Percentiles rank a stretch among this genome's conserved stretches.
Evolutionary conservation across 1,140 invertebrate genomes (phyloP).

Genomic region (Rhizoglyphus robini): DNA sequence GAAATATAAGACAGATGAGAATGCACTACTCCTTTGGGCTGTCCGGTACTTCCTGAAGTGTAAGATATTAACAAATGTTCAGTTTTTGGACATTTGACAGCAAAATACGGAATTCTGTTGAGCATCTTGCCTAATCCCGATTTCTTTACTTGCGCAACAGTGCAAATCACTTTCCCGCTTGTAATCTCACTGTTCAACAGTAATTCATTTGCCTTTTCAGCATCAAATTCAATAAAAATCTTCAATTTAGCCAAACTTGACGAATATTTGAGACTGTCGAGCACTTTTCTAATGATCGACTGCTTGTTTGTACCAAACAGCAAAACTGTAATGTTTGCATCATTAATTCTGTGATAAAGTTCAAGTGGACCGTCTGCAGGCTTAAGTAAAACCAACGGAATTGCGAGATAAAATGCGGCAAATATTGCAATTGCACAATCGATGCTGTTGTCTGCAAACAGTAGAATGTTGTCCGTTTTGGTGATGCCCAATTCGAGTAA

Average conservation of each 20-base stretch:
- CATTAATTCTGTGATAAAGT: neutral
- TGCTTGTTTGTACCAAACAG: neutral
- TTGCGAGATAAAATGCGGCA: neutral
- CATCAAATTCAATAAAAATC: too few species aligned
- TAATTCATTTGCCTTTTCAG: neutral
- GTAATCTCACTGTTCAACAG: neutral
- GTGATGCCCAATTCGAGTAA: neutral
- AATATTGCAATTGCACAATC: neutral
- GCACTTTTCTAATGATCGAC: neutral
- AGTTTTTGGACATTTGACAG: neutral
- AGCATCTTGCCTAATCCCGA: neutral
- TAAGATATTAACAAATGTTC: constrained; percentile 2
- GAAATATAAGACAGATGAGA: constrained; percentile 28
- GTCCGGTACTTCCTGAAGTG: constrained; percentile 39
- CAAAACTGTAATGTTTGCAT: neutral
- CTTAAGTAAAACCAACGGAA: neutral
- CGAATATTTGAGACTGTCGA: neutral
- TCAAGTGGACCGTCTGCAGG: neutral
- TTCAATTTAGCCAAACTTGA: neutral
- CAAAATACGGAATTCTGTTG: neutral
- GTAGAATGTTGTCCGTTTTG: neutral
- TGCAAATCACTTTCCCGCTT: neutral
- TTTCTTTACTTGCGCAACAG: neutral
- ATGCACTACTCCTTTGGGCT: constrained; percentile 39
- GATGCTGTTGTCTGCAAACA: neutral